A percentile compares a stretch with the other conserved stretches of the same genome.
phyloP scores from a whole-genome alignment of 2,113 vertebrate genomes.

The Charadrius vociferus region DNA sequence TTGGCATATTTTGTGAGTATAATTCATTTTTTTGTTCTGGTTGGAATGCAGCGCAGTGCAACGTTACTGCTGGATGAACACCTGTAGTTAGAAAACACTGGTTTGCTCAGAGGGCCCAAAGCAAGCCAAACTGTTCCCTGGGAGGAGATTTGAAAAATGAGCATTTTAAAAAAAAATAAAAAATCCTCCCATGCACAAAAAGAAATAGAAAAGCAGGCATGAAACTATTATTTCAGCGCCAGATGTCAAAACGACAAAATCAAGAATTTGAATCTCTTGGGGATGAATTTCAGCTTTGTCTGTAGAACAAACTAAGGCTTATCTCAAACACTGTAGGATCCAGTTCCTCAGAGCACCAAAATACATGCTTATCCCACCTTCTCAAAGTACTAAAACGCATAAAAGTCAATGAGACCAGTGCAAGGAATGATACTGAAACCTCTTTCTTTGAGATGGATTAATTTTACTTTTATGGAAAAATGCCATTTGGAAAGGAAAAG shows the following conservation, averaged over 20 bases:
- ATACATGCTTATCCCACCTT: neutral
- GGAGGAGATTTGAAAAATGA: constrained; percentile 29
- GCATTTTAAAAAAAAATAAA: neutral
- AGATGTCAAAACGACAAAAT: constrained; percentile 18
- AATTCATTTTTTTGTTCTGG: constrained; percentile 51
- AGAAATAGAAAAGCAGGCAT: constrained; percentile 7
- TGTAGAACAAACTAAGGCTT: neutral
- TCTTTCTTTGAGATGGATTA: neutral
- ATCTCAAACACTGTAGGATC: neutral
- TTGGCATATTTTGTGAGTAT: constrained; percentile 44
- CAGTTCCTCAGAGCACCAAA: constrained; percentile 14
- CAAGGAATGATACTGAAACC: neutral
- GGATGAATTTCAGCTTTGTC: constrained; percentile 34
- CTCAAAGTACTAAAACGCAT: neutral
- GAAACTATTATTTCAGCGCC: neutral
- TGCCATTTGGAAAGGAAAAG: neutral
- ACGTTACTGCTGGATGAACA: constrained; percentile 43
- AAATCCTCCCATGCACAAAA: neutral
- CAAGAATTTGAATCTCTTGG: constrained; percentile 23
- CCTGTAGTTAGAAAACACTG: constrained; percentile 41
- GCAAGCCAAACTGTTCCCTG: constrained; percentile 3
- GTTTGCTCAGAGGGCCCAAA: neutral
- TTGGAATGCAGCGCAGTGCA: neutral
- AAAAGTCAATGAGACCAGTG: neutral
- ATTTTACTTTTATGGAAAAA: constrained; percentile 2